phyloP scores from a whole-genome alignment of 2,888 invertebrate species.

The Steinernema carpocapsae region DNA sequence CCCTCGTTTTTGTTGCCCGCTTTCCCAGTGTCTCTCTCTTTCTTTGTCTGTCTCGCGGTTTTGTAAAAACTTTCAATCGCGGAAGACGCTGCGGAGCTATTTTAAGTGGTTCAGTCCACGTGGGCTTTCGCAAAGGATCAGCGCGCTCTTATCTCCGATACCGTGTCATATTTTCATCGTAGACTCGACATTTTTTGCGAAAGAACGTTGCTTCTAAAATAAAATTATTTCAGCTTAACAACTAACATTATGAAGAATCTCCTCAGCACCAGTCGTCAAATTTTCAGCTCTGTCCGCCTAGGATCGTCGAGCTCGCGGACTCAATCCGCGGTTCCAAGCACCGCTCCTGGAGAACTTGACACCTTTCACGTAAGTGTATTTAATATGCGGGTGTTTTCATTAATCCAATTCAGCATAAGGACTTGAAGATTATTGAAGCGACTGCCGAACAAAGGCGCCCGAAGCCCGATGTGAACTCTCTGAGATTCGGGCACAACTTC shows the following conservation, averaged over 20 bases:
- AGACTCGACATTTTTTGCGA: too few species aligned
- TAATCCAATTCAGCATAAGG: slow-evolving; percentile 49
- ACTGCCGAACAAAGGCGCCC: slow-evolving; percentile 44
- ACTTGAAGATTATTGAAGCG: slow-evolving; percentile 48
- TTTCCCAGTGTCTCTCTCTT: background rate
- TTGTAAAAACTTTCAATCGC: background rate
- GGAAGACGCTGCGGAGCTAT: background rate
- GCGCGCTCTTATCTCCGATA: background rate
- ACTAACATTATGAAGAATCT: slow-evolving; percentile 18
- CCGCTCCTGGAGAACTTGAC: background rate
- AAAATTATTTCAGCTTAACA: too few species aligned
- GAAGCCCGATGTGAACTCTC: slow-evolving; percentile 53
- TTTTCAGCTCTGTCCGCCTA: background rate
- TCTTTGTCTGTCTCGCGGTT: background rate
- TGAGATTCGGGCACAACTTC: slow-evolving; percentile 89
- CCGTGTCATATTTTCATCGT: background rate
- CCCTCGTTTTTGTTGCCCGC: background rate
- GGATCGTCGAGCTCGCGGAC: background rate
- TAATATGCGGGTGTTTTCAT: background rate
- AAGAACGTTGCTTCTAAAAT: too few species aligned
- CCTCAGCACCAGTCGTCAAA: slow-evolving; percentile 9
- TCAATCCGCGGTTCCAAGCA: background rate
- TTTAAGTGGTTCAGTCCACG: slow-evolving; percentile 13
- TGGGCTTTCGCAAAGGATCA: background rate
- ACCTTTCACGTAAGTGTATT: slow-evolving; percentile 1